These are phyloP conservation scores for Eurypyga helias DNA, from an alignment of 2,113 vertebrate genomes.

Conservation along the genomic window DNA sequence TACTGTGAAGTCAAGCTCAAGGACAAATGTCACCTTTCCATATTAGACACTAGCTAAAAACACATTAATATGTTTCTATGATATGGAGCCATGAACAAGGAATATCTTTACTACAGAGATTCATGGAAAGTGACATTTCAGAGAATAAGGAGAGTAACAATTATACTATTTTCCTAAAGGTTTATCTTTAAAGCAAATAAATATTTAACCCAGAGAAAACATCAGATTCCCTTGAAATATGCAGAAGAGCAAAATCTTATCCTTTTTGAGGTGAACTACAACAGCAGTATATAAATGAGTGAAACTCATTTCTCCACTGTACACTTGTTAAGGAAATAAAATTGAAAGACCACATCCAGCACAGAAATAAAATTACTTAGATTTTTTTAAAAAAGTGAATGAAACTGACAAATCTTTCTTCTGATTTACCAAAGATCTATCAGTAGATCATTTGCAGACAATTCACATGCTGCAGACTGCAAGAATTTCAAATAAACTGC, in stretches of 20 bases:
- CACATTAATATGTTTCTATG: neutral
- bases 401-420: neutral
- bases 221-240: neutral
- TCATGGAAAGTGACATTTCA: neutral
- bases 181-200: neutral
- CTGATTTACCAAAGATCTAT: neutral
- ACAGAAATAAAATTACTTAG: neutral
- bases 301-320: neutral
- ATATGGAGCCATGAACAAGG: neutral
- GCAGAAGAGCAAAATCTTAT: neutral
- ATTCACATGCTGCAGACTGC: neutral
- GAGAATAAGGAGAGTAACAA: neutral
- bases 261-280: neutral
- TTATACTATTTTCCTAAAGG: neutral
- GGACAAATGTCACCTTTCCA: neutral
- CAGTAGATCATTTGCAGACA: neutral
- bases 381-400: rapidly evolving
- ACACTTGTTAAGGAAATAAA: neutral
- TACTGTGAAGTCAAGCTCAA: conserved; percentile 1
- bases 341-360: neutral
- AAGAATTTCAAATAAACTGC: neutral
- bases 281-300: neutral
- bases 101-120: neutral
- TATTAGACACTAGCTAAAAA: neutral
- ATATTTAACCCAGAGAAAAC: neutral